Base-by-base conservation (phyloP, 1,140 invertebrate genomes). In the Aricia agestis region DNA sequence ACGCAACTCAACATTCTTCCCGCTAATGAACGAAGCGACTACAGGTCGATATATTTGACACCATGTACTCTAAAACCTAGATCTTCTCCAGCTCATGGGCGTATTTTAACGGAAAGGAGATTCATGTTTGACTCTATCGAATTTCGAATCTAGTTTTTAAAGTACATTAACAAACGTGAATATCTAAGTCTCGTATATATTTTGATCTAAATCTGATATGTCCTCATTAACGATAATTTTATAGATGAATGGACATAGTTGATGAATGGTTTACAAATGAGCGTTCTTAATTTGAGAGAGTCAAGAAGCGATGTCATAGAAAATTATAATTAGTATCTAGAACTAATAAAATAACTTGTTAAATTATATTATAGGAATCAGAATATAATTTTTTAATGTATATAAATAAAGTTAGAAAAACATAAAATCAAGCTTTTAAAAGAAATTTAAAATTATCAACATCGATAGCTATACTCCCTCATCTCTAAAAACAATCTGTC, bases 171-270 rank as follows among this genome's bases (percentile, higher is more conserved):
- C 59, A 25, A 25, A 63, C 17, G 19, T 19, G 59, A 63, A 75
- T 73, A 78, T 74, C 77, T 77, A 77, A 74, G 72, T 73, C 71
- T 80, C 74, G 77, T 81, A 80, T 72, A 80, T 76, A 75, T 72
- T 76, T 77, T 73, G 72, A 77, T 74, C 74, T 81, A 81, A 73
- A 72, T 74, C 77, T 81, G 79, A 81, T 81, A 81, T 81, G 79
- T 80, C 76, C 77, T 74, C 19, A 68, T 70, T 72, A 59, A 72
- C 69, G 69, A 70, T 72, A 72, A 71, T 76, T 80, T 68, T 76
- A 71, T 65, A 42, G 63, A 73, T 67, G 73, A 67, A 52, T 72
- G 6, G 63, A 67, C 63, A 70, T 67, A 68, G 25, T 58, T 63
- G 17, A 63, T 63, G 59, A 63, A 25, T 11, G 59, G 18, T 63